Evolutionary conservation across 2,888 invertebrate species (phyloP).

Genomic region (Eilema caniola): DNA sequence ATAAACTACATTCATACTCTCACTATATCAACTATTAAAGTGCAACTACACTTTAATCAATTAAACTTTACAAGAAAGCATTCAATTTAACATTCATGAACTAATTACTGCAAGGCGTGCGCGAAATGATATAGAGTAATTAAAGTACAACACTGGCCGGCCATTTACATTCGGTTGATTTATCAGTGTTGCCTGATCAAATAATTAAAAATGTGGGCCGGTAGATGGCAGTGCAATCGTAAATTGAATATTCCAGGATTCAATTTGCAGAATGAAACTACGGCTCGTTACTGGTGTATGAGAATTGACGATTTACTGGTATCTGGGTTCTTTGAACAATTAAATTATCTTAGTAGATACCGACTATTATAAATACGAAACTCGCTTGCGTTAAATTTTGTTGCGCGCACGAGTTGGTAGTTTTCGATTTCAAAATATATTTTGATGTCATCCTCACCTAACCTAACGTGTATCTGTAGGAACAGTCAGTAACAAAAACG

Average conservation of each 20-base stretch:
- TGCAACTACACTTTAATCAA: conserved; percentile 50
- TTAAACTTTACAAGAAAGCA: conserved; percentile 57
- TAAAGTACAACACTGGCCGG: conserved; percentile 67
- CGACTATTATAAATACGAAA: too few species aligned
- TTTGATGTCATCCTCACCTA: too few species aligned
- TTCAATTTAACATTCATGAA: conserved; percentile 70
- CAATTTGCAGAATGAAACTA: conserved; percentile 76
- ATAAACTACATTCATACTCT: conserved; percentile 23
- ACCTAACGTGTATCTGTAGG: too few species aligned
- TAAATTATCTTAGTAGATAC: conserved; percentile 28
- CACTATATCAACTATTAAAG: conserved; percentile 28
- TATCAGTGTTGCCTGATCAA: conserved; percentile 83
- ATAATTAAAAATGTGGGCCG: conserved; percentile 81
- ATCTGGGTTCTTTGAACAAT: conserved; percentile 45
- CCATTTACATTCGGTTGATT: conserved; percentile 77
- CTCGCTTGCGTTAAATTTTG: too few species aligned
- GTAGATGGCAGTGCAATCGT: conserved; percentile 66
- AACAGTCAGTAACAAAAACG: too few species aligned
- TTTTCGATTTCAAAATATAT: too few species aligned
- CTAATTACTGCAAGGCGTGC: conserved; percentile 71
- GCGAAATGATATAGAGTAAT: conserved; percentile 77
- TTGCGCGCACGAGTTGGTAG: too few species aligned
- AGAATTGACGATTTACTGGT: conserved; percentile 53
- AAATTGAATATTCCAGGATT: conserved; percentile 72
- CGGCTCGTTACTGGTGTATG: conserved; percentile 59